These are phyloP conservation scores for Cantharis lateralis DNA, from an alignment of 2,888 invertebrate species.

Conservation along the genomic window DNA sequence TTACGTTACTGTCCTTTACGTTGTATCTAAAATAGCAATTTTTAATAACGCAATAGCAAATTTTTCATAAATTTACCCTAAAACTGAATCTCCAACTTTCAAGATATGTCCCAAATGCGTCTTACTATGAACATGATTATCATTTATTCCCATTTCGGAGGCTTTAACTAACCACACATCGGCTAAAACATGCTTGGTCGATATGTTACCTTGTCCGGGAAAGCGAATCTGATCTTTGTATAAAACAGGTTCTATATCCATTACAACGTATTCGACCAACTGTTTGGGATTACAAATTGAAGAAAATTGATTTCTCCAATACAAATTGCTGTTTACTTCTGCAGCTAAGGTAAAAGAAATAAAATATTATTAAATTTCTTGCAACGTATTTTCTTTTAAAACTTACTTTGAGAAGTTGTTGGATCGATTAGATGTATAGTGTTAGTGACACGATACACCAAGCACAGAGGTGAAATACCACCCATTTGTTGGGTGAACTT, in stretches of 20 bases:
- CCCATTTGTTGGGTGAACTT: slow-evolving; percentile 86
- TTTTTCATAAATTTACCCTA: slow-evolving; percentile 73
- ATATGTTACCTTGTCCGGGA: slow-evolving; percentile 87
- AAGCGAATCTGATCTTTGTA: slow-evolving; percentile 77
- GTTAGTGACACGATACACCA: slow-evolving; percentile 88
- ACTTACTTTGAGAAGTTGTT: slow-evolving; percentile 76
- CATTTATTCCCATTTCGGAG: slow-evolving; percentile 81
- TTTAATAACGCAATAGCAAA: not conserved
- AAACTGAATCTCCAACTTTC: slow-evolving; percentile 88
- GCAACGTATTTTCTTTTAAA: not conserved
- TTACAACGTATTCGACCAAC: slow-evolving; percentile 88
- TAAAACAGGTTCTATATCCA: slow-evolving; percentile 86
- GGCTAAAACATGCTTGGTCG: slow-evolving; percentile 84
- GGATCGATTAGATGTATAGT: slow-evolving; percentile 94
- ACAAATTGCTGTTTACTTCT: slow-evolving; percentile 78
- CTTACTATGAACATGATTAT: slow-evolving; percentile 81
- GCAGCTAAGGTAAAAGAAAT: slow-evolving; percentile 66
- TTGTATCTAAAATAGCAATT: slow-evolving; percentile 71
- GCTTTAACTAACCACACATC: slow-evolving; percentile 94
- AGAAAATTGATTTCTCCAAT: slow-evolving; percentile 86
- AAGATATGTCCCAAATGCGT: slow-evolving; percentile 95
- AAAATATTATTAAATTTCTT: not conserved
- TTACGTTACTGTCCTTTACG: slow-evolving; percentile 87
- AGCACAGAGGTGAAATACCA: slow-evolving; percentile 84
- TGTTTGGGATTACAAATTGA: slow-evolving; percentile 90